Conservation (phyloP, 1,140 invertebrate species). For the Hermetia illucens region DNA sequence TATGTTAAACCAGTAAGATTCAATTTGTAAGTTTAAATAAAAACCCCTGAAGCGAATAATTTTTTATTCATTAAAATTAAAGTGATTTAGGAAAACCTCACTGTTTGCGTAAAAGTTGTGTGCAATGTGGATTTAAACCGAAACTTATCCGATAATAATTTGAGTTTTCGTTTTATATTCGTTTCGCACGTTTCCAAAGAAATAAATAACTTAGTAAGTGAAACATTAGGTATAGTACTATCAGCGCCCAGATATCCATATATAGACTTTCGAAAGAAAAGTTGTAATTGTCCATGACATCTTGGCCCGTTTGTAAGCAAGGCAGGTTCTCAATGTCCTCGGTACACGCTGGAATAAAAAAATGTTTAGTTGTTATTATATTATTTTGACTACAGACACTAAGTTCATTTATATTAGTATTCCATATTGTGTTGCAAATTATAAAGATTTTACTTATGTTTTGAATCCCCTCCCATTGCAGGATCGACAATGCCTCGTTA, state of each 20-base stretch:
- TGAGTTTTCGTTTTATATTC: conserved; percentile 33
- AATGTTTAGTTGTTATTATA: background rate
- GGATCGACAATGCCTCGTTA: conserved; percentile 71
- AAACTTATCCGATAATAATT: too few relatives aligned
- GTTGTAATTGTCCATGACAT: conserved; percentile 57
- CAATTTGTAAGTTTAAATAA: too few relatives aligned
- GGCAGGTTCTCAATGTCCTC: conserved; percentile 40
- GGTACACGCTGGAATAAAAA: conserved; percentile 45
- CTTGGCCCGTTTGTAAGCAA: conserved; percentile 51
- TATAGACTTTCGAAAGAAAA: conserved; percentile 49
- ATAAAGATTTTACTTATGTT: conserved; percentile 55
- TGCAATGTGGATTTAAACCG: too few relatives aligned
- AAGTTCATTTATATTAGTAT: conserved; percentile 2
- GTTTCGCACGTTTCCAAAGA: conserved; percentile 44
- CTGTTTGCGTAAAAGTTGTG: too few relatives aligned
- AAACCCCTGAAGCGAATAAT: too few relatives aligned
- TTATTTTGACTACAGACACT: background rate
- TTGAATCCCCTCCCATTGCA: conserved; percentile 59
- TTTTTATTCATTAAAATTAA: too few relatives aligned
- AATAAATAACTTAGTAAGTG: conserved; percentile 53
- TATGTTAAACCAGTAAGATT: too few relatives aligned
- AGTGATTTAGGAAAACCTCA: too few relatives aligned
- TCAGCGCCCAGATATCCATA: conserved; percentile 47
- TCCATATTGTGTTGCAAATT: background rate
- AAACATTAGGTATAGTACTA: conserved; percentile 48